Evolutionary conservation across 2,888 invertebrate species (phyloP), one percentile per base, ranked within the genome.

Genomic region (Tuberolachnus salignus): DNA sequence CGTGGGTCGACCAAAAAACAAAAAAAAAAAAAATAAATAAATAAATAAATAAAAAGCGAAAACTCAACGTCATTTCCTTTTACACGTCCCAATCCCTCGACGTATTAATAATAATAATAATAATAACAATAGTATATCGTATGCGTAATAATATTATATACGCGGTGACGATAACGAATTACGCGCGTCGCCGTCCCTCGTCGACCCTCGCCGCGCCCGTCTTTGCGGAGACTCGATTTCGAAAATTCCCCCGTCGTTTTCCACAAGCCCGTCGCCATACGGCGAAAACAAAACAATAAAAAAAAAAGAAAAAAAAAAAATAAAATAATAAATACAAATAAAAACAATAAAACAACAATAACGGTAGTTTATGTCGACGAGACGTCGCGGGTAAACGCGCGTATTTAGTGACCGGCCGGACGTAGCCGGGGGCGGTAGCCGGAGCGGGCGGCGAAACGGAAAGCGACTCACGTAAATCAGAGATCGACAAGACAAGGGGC

Each of bases 401-500:
- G 23, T 67, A 69, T 69, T 34, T 73, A 66, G 66, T 67, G 75
- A 66, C 66, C 57, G 67, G 26, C 57, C 57, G 67, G 67, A 78
- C 57, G 34, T 34, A 34, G 11, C 55, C 14, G 67, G 57, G 3
- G 55, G 53, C 16, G 59, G 34, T 34, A 34, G 3, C 34, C 34
- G 66, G 34, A 46, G 64, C 16, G 59, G 14, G 13, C 63, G 49
- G 42, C 55, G 44, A 4, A 11, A 66, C 19, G 26, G 67, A 57
- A 75, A 66, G 21, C 4, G 46, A 67, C 67, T 49, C 57, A 66
- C 75, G 75, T 78, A 78, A 78, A 78, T 78, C 75, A 78, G 75
- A 67, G 57, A 78, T 78, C 66, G 75, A 78, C 75, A 78, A 78
- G 67, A 78, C 75, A 55, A 69, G 75, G 75, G 75, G 75, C 75